Percentiles rank a stretch among this genome's conserved stretches.
Conservation (phyloP, 2,113 vertebrate species). For the Erinaceus europaeus region DNA sequence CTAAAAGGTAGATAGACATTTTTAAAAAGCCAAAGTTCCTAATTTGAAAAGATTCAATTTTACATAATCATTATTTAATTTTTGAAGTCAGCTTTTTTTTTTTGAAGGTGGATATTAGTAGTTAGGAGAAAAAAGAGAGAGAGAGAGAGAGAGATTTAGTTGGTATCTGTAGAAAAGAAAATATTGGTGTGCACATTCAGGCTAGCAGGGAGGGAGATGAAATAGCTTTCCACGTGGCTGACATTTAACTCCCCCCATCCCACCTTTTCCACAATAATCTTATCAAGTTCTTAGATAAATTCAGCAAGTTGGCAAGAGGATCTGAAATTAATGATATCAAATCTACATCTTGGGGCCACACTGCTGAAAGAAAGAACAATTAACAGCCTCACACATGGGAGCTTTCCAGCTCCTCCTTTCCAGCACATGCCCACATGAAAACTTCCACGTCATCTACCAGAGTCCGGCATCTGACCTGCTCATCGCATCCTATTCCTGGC, state of each 20-base stretch:
- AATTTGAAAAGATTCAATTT: constrained; percentile 36
- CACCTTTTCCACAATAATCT: constrained; percentile 51
- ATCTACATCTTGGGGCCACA: constrained; percentile 19
- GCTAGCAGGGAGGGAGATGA: constrained; percentile 29
- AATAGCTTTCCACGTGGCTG: constrained; percentile 38
- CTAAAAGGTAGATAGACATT: background rate
- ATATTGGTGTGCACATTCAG: constrained; percentile 19
- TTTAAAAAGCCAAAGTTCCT: constrained; percentile 17
- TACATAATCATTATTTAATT: background rate
- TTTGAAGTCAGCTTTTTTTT: constrained; percentile 4
- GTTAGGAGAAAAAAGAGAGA: background rate
- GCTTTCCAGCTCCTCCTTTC: background rate
- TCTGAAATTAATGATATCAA: constrained; percentile 46
- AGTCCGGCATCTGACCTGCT: background rate
- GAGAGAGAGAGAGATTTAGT: background rate
- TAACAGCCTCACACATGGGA: background rate
- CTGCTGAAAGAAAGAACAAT: constrained; percentile 19
- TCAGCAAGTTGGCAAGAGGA: constrained; percentile 66
- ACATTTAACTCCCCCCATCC: constrained; percentile 18
- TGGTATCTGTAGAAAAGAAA: constrained; percentile 31
- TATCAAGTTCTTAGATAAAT: constrained; percentile 60
- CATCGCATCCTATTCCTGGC: background rate
- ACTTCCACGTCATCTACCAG: rapidly evolving
- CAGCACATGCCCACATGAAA: rapidly evolving
- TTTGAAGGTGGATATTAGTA: constrained; percentile 16